Base-by-base conservation (phyloP, 2,888 invertebrate species). In the Deilephila porcellus region DNA sequence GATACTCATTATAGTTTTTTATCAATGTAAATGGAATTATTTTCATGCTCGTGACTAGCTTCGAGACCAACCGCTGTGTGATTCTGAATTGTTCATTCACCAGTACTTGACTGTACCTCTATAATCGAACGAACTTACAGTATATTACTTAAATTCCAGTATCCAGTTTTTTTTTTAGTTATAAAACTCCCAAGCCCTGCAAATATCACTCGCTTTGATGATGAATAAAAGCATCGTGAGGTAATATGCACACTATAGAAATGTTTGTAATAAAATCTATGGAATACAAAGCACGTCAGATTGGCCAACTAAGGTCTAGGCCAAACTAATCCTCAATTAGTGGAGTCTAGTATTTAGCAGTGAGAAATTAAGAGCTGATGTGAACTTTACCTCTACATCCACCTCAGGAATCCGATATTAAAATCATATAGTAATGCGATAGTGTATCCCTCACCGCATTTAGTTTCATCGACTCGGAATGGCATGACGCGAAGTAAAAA, bases 401-500 rank as follows among this genome's bases (percentile, higher is more conserved):
- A 11, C 3, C 34, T n/a, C n/a, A 63, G 64, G 11, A 5, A 52
- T 67, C 20, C 7, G 20, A 67, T 45, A 14, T 67, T 53, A 17
- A 29, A 62, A 62, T 53, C 6, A 60, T 72, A 63, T 20, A 53
- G 53, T 34, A 63, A 20, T 52, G 56, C 63, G 53, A 32, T 53
- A 53, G n/a, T 3, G 14, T 52, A 53, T 72, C 63, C 32, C 25
- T 56, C 53, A 34, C 63, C 34, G 63, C 32, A 77, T 75, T 74
- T 76, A 60, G 72, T 71, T 76, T 71, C 71, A 74, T 75, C 72
- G 74, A 74, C 75, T 76, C 79, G 76, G 77, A 74, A 73, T 76
- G 73, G 74, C 75, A 74, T 76, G 74, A 76, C 75, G 73, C 74
- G 77, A 77, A 76, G 76, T 78, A 80, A 81, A 82, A 77, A 76